Evolutionary conservation across 2,888 invertebrate species (phyloP), one percentile per base, ranked within the genome.

Genomic region (Chrysodeixis includens): DNA sequence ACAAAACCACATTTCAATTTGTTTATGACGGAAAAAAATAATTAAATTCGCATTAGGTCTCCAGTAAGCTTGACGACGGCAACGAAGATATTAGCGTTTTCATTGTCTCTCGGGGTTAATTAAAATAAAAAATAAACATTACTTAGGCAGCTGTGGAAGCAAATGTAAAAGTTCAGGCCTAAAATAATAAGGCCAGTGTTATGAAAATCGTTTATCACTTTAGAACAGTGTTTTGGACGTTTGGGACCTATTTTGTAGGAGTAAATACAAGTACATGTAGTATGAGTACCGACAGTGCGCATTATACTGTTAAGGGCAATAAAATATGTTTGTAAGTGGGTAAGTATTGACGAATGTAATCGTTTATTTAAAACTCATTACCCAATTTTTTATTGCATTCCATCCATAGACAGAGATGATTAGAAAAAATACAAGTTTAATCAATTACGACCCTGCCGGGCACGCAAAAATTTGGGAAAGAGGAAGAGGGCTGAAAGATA

Each of bases 1-100:
- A 68, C 44, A 20, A 49, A 10, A 18, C 32, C 52, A 44, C 22
- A 44, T 53, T 9, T 16, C 55, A 58, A 61, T 7, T 53, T 26
- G 44, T 66, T 44, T 54, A 62, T 66, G 52, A 58, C 55, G 56
- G 32, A 10, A 66, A 49, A n/a, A 62, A 26, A 65, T 56, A 53
- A 74, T 77, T 74, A 68, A 71, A 64, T 64, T 68, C 68, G 59
- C 71, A 78, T 78, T 74, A 74, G 59, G 52, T 55, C 52, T 57
- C 56, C 18, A 35, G 16, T 46, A 54, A 54, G 9, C 30, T 30
- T 46, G 1, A n/a, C n/a, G n/a, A n/a, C n/a, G n/a, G 56, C 54
- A 46, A 61, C 59, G 32, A 56, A 59, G 56, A 59, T 67, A 77
- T 74, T 76, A 77, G 56, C 63, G 53, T 52, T 62, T 59, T 18